Base-by-base conservation (phyloP, 2,113 vertebrate species). In the Archilochus colubris region DNA sequence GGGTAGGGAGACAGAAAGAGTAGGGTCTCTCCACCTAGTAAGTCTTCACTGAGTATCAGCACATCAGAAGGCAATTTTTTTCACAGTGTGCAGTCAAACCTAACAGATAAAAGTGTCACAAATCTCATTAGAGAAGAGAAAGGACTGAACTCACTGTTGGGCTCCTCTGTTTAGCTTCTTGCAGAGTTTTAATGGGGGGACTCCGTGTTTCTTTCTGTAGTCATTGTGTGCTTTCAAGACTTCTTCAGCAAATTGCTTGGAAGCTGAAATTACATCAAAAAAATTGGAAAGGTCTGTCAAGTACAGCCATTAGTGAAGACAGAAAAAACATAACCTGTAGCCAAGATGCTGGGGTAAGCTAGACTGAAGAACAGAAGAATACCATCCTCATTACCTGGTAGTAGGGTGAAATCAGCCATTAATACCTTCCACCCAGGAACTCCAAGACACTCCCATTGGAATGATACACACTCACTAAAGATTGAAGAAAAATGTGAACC, bases 161-260 rank as follows among this genome's bases (percentile, higher is more conserved):
- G 99, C 99, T 88, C 99, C 99, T 88, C 64, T 97, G 97, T 98
- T 98, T 95, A 99, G 97, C 95, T 98, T 99, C 94, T 97, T 98
- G 98, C 98, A 98, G 96, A 99, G 98, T 93, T 98, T 99, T 94
- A 99, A 94, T 1, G 98, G 98, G 9, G 99, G 98, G 3, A 98
- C 98, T 62, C 99, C 98, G 0, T 99, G 99, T 94, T 98, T 98
- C 95, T 93, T 98, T 91, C 99, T 98, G 97, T 98, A 99, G 74
- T 99, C 99, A 55, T 99, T 99, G 96, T 99, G 99, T 76, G 97
- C 97, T 89, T 93, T 98, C 95, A 99, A 97, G 89, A 98, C 97
- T 94, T 99, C 99, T 36, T 98, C 98, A 73, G 98, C 95, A 97
- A 99, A 99, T 96, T 99, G 98, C 93, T 98, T 99, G 63, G 99